Conservation (phyloP, 92 coral and sea anemone species). For the Bergia puertoricense region DNA sequence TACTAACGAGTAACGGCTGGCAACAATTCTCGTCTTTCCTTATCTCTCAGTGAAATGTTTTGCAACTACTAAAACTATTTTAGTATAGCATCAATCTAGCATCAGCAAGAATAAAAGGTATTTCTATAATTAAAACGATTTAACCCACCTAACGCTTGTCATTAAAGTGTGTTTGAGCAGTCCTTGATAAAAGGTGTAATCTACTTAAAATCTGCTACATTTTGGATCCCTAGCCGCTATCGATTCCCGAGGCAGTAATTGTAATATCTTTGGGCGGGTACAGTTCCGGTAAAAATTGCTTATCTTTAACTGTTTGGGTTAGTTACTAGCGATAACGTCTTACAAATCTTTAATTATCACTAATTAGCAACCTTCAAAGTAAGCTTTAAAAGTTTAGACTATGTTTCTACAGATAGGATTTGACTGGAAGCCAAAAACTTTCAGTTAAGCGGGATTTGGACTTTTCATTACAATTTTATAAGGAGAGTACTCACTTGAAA, state of each 20-base stretch:
- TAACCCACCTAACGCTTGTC: background rate
- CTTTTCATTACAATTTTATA: background rate
- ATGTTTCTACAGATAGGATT: too few relatives aligned
- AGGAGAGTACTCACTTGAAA: background rate
- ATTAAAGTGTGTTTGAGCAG: background rate
- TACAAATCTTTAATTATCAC: background rate
- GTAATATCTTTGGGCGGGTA: background rate
- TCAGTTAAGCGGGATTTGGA: background rate
- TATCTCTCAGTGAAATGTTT: background rate
- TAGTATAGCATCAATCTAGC: too few relatives aligned
- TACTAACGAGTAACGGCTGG: background rate
- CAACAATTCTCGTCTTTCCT: background rate
- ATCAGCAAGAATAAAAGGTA: too few relatives aligned
- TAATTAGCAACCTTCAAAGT: background rate
- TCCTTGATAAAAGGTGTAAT: background rate
- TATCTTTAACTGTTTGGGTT: slow-evolving; percentile 10
- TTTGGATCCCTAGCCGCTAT: slow-evolving; percentile 2
- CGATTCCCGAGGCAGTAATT: background rate
- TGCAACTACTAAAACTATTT: background rate
- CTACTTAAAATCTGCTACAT: background rate
- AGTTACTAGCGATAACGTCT: slow-evolving; percentile 25
- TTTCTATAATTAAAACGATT: background rate
- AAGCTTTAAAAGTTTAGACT: too few relatives aligned
- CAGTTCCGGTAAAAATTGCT: slow-evolving; percentile 19
- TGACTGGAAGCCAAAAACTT: background rate